A percentile compares a stretch with the other conserved stretches of the same genome.
Conservation (phyloP, 2,888 invertebrate genomes). For the Cephalotes varians region DNA sequence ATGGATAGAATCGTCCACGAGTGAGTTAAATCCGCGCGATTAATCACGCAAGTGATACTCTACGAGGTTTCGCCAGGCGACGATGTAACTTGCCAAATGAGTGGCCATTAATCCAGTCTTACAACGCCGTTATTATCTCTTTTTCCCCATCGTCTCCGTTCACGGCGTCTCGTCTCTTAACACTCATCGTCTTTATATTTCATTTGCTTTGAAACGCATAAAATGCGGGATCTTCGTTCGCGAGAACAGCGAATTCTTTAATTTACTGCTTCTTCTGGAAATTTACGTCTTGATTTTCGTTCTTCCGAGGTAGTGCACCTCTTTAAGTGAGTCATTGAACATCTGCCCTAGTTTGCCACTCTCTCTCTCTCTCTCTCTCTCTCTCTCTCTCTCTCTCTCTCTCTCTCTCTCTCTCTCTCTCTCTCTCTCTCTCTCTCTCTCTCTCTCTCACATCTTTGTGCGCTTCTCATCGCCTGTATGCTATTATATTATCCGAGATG, state of each 20-base stretch:
- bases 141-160: background rate
- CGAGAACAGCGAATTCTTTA: background rate
- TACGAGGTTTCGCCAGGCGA: constrained; percentile 1
- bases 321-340: constrained; percentile 25
- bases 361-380: background rate
- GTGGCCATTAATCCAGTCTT: constrained; percentile 27
- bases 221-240: background rate
- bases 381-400: too few relatives aligned
- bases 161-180: background rate
- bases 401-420: background rate
- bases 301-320: background rate
- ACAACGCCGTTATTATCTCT: constrained; percentile 1
- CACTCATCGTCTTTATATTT: background rate
- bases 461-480: background rate
- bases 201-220: background rate
- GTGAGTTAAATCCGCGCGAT: constrained; percentile 19
- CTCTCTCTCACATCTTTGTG: background rate
- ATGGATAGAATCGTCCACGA: background rate
- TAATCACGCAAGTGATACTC: constrained; percentile 34
- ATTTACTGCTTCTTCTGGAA: background rate
- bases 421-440: background rate
- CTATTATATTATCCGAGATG: constrained; percentile 44
- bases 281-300: background rate
- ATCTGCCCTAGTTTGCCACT: constrained; percentile 27
- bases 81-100: constrained; percentile 21